Evolutionary conservation across 2,888 invertebrate genomes (phyloP).

Genomic region (Taphrorychus bicolor): DNA sequence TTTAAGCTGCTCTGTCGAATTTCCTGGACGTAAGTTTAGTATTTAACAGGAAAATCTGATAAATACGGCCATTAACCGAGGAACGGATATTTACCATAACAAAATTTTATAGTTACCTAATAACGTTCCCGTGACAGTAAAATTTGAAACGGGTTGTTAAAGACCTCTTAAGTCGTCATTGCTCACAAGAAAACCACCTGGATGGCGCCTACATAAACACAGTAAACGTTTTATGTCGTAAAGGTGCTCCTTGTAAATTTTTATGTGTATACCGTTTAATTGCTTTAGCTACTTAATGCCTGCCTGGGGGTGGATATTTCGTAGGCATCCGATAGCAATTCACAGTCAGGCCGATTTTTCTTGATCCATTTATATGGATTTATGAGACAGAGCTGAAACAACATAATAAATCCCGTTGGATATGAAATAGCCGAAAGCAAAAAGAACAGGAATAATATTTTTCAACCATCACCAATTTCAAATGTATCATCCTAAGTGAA

Average conservation of each 20-base stretch:
- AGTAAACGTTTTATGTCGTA: neutral
- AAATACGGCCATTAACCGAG: neutral
- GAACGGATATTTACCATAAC: neutral
- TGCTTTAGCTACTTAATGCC: neutral
- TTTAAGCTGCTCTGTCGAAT: neutral
- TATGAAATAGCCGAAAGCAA: neutral
- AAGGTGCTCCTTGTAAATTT: neutral
- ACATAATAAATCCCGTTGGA: neutral
- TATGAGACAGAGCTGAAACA: neutral
- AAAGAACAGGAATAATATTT: neutral
- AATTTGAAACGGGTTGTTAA: slow-evolving; percentile 7
- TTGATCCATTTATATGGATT: neutral
- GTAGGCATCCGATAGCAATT: too few relatives aligned
- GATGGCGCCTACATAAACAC: neutral
- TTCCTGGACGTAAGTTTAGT: neutral
- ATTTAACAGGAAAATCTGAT: neutral
- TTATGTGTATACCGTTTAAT: neutral
- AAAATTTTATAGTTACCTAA: neutral
- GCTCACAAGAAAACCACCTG: neutral
- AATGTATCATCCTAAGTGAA: neutral
- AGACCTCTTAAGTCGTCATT: neutral
- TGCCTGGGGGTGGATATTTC: too few relatives aligned
- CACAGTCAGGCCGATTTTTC: too few relatives aligned
- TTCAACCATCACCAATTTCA: neutral
- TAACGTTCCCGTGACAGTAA: neutral